Evolutionary conservation across 2,113 vertebrate species (phyloP), one percentile per base, ranked within the genome.

Genomic region (Boleophthalmus pectinirostris): DNA sequence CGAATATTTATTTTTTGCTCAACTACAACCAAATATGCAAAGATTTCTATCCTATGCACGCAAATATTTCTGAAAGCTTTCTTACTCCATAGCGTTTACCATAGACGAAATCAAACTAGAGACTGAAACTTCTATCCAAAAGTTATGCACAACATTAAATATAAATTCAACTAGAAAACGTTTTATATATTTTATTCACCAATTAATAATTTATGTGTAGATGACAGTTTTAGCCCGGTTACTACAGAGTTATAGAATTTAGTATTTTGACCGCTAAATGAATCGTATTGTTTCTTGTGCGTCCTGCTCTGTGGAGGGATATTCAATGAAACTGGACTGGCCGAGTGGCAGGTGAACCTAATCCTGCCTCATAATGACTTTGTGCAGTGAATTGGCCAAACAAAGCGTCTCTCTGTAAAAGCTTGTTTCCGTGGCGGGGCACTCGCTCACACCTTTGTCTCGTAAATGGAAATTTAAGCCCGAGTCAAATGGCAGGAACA

Each of bases 291-390:
- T 58, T 24, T 14, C 24, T 18, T 33, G 9, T 61, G 29, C 16
- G 15, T 25, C 53, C 53, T 58, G 56, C 21, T 25, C 0, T 58
- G 23, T 24, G 2, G 21, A 24, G 11, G 20, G 0, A 25, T 14
- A 23, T 29, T 25, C 57, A 5, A 29, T 33, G 8, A 9, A 18
- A 61, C 29, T 29, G 33, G 18, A 61, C 58, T 25, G 14, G 38
- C 20, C 4, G 29, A 23, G 13, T 47, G 43, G 12, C 65, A 64
- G 61, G 29, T 64, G 12, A 64, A 64, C 61, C 9, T 64, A 66
- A 66, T 66, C 65, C 65, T 16, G 14, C 38, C 43, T 16, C 43
- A 46, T 66, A 66, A 66, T 66, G 47, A 47, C 65, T 66, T 45
- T 66, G 14, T 47, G 35, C 65, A 25, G 38, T 16, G 45, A 66